Evolutionary conservation across 30 jellyfish, hydroid and myxozoan genomes (phyloP).

Genomic region (Thelohanellus kitauei): DNA sequence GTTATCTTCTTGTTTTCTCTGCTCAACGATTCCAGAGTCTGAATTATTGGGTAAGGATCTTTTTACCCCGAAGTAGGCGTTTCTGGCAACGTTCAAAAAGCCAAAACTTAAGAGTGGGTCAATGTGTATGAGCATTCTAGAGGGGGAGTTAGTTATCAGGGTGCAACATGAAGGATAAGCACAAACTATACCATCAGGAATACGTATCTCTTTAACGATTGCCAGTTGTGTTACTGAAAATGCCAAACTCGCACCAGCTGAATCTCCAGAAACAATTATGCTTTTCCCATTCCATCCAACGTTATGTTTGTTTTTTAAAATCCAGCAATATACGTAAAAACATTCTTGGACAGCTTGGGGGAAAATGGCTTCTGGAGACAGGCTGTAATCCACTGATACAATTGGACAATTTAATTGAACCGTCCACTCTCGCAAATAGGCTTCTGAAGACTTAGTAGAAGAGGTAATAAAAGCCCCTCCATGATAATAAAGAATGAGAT

Average conservation of each 20-base stretch:
- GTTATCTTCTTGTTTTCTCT: too few relatives aligned
- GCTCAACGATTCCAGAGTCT: too few relatives aligned
- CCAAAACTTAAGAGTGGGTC: slow-evolving; percentile 78
- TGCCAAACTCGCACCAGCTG: slow-evolving; percentile 89
- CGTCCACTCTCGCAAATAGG: slow-evolving; percentile 58
- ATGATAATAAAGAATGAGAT: too few relatives aligned
- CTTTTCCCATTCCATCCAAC: slow-evolving; percentile 57
- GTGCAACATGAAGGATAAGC: slow-evolving; percentile 77
- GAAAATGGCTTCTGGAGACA: slow-evolving; percentile 70
- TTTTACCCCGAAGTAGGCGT: slow-evolving; percentile 75
- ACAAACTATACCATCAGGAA: slow-evolving; percentile 38
- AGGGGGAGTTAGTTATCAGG: slow-evolving; percentile 46
- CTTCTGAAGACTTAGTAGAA: too few relatives aligned
- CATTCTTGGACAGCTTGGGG: slow-evolving; percentile 87
- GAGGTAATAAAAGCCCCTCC: too few relatives aligned
- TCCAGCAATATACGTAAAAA: slow-evolving; percentile 62
- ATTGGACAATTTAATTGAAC: slow-evolving; percentile 46
- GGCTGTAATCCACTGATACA: slow-evolving; percentile 50
- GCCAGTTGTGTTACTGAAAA: slow-evolving; percentile 29
- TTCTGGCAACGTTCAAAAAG: slow-evolving; percentile 30
- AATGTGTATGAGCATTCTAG: slow-evolving; percentile 57
- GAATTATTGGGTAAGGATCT: too few relatives aligned
- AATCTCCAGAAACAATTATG: slow-evolving; percentile 54
- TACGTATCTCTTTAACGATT: slow-evolving; percentile 27
- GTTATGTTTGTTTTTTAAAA: slow-evolving; percentile 16